Base-by-base conservation (phyloP, 2,113 vertebrate genomes). In the Elgaria multicarinata region DNA sequence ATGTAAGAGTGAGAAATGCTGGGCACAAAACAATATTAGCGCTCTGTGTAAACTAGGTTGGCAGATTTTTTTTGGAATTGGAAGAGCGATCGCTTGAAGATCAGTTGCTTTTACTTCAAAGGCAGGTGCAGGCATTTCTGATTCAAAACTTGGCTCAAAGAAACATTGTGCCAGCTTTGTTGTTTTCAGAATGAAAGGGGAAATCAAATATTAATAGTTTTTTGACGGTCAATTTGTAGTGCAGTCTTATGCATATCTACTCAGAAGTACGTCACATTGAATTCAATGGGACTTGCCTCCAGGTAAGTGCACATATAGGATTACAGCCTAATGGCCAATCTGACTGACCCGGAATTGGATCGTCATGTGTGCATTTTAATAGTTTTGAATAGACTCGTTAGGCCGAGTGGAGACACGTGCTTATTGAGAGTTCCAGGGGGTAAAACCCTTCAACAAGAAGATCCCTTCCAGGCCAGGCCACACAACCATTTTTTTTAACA, bases 31-130 rank as follows among this genome's bases (percentile, higher is more conserved):
- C n/a, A 76, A 20, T 87, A 24, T 93, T 91, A 89, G 86, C 78
- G 86, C 75, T 16, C 46, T 28, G 77, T 86, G 31, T 44, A 71
- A 90, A 88, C 20, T 88, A 84, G 24, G 42, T 90, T 79, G 83
- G 86, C 87, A 89, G 79, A 87, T 89, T 22, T n/a, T 22, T n/a
- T 87, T 87, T 90, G 86, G 86, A 94, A 94, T 77, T 92, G 92
- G 83, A 87, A 16, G 64, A 82, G 33, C 74, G 53, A 26, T 44
- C 53, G 2, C 20, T 69, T 18, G 86, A 71, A 89, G 81, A 4
- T 55, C 85, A 20, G n/a, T 6, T 95, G 92, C 80, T 90, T 69
- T 36, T n/a, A 26, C 53, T 36, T 22, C 53, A 26, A 71, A 36
- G 79, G 10, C 69, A 89, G 67, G 55, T 64, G 80, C 80, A 76